A percentile compares a stretch with the other conserved stretches of the same genome.
phyloP scores from a whole-genome alignment of 1,140 invertebrate species.

The Nylanderia fulva region DNA sequence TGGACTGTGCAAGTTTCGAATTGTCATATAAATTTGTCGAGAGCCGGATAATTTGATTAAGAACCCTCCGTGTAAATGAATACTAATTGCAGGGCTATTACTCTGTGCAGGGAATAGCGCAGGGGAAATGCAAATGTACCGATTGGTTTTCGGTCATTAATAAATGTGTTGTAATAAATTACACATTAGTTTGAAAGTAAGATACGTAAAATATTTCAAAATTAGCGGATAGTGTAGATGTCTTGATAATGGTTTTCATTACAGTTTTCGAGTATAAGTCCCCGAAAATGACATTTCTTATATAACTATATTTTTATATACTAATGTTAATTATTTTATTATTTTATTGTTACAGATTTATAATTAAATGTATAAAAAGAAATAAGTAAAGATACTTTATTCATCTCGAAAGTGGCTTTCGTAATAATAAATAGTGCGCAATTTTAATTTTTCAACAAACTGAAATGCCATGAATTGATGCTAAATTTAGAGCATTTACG shows the following conservation, averaged over 20 bases:
- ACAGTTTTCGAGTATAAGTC: background rate
- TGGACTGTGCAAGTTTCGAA: background rate
- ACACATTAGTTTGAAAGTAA: background rate
- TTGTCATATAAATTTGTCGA: slow-evolving; percentile 16
- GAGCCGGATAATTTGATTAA: slow-evolving; percentile 8
- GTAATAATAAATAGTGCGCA: background rate
- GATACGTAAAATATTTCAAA: background rate
- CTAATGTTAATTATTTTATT: background rate
- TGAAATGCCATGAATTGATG: slow-evolving; percentile 3
- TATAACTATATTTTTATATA: background rate
- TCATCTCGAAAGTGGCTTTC: no score
- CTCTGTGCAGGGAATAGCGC: slow-evolving; percentile 22
- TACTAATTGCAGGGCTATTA: slow-evolving; percentile 9
- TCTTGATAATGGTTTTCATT: background rate
- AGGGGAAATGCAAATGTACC: background rate
- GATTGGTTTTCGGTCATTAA: background rate
- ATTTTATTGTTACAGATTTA: background rate
- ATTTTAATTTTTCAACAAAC: slow-evolving; percentile 31
- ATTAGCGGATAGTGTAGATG: background rate
- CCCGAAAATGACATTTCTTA: background rate
- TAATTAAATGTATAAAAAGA: background rate
- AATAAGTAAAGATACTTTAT: background rate
- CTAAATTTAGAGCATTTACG: slow-evolving; percentile 33
- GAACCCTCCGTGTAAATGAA: background rate
- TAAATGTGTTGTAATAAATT: background rate